phyloP scores from a whole-genome alignment of 2,113 vertebrate genomes.

The Onychostruthus taczanowskii region DNA sequence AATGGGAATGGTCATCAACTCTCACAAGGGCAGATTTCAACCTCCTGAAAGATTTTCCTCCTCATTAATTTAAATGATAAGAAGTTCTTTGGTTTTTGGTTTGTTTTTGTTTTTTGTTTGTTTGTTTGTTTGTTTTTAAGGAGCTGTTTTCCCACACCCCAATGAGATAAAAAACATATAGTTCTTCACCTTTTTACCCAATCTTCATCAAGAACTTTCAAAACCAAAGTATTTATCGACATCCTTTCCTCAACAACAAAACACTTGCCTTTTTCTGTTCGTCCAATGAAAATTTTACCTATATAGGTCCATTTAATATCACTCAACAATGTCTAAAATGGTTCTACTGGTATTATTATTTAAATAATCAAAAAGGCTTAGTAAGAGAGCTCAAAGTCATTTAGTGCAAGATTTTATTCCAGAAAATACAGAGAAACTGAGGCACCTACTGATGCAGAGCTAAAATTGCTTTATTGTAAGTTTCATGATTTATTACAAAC shows the following conservation, averaged over 20 bases:
- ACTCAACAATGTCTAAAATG: background rate
- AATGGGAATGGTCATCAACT: background rate
- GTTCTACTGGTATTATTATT: background rate
- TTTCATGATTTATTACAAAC: background rate
- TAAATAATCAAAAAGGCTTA: background rate
- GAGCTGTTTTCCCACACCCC: background rate
- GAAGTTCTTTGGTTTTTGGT: rapidly evolving
- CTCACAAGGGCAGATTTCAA: background rate
- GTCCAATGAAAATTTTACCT: background rate
- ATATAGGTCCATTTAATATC: background rate
- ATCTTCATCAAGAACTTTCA: background rate
- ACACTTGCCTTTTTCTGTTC: background rate
- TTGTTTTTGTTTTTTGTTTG: background rate
- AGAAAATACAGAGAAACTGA: background rate
- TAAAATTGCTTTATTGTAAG: background rate
- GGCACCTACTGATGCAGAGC: background rate
- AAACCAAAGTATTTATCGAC: background rate
- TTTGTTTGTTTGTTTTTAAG: background rate
- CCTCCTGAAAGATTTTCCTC: background rate
- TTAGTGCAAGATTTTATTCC: background rate
- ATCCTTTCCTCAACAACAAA: background rate
- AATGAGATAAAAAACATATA: background rate
- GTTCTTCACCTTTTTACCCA: background rate
- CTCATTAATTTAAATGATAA: background rate
- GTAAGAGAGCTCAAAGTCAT: background rate